These are phyloP conservation scores for Celastrina argiolus DNA, from an alignment of 2,888 invertebrate genomes.

Conservation along the genomic window DNA sequence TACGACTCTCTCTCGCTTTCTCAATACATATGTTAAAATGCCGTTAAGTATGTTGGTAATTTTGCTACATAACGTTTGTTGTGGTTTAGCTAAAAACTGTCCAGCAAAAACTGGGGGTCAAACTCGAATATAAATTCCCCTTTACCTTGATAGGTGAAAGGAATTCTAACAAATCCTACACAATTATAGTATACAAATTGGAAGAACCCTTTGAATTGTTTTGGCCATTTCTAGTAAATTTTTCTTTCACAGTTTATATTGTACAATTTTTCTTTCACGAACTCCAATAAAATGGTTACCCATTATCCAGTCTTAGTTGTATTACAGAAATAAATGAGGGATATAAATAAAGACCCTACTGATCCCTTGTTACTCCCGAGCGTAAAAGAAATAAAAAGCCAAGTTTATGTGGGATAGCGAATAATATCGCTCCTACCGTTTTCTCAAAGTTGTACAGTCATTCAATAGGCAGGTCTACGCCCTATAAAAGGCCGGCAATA, in stretches of 20 bases:
- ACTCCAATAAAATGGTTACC: neutral
- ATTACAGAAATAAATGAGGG: conserved; percentile 13
- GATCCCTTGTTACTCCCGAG: neutral
- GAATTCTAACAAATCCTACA: neutral
- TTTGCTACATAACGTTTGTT: neutral
- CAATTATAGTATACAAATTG: neutral
- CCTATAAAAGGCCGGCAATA: conserved; percentile 21
- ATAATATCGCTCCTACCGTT: conserved; percentile 15
- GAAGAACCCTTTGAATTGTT: neutral
- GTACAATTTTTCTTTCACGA: no score
- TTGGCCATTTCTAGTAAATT: no score
- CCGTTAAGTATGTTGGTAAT: neutral
- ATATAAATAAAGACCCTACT: neutral
- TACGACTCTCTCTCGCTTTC: conserved; percentile 3
- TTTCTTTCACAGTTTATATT: no score
- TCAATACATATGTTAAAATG: conserved; percentile 5
- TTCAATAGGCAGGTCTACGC: conserved; percentile 14
- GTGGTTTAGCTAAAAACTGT: no score
- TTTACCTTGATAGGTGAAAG: neutral
- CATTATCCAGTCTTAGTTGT: neutral
- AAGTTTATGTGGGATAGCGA: conserved; percentile 6
- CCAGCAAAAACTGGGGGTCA: no score
- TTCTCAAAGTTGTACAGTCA: conserved; percentile 18
- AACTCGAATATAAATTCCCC: no score
- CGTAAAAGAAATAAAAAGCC: neutral